A percentile compares a stretch with the other conserved stretches of the same genome.
phyloP scores from a whole-genome alignment of 2,113 vertebrate genomes.

The Vireo altiloquus region DNA sequence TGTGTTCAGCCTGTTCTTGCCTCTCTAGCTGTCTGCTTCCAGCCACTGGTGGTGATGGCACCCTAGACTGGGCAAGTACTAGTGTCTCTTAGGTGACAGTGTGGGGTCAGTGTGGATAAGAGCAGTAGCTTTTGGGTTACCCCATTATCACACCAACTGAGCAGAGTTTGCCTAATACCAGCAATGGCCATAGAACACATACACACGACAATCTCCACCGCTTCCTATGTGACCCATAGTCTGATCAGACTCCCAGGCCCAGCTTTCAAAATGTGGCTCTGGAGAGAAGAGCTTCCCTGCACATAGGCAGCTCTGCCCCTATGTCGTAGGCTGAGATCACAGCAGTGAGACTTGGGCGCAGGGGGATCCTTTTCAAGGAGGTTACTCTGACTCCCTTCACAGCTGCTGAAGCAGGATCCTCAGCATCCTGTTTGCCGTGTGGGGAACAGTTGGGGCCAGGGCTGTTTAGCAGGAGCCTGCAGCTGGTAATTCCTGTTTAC shows the following conservation, averaged over 20 bases:
- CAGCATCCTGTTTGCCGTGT: background rate
- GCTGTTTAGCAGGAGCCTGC: background rate
- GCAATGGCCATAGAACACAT: background rate
- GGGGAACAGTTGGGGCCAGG: background rate
- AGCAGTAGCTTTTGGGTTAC: background rate
- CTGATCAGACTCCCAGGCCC: background rate
- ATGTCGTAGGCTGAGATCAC: accelerated
- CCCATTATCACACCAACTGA: background rate
- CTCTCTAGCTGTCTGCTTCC: background rate
- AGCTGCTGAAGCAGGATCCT: background rate
- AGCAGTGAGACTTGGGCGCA: accelerated
- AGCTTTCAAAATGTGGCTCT: background rate
- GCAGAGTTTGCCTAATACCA: background rate
- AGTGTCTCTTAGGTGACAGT: background rate
- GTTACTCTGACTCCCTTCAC: background rate
- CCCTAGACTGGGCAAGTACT: background rate
- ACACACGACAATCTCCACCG: background rate
- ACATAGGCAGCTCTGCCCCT: background rate
- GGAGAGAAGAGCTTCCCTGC: background rate
- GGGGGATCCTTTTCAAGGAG: background rate
- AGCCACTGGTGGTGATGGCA: background rate
- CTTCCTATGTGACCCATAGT: background rate
- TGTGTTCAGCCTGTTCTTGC: background rate
- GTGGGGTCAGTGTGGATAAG: background rate
- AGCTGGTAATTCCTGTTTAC: conserved; percentile 53